phyloP scores from a whole-genome alignment of 2,888 invertebrate genomes.

The Noctua janthina region DNA sequence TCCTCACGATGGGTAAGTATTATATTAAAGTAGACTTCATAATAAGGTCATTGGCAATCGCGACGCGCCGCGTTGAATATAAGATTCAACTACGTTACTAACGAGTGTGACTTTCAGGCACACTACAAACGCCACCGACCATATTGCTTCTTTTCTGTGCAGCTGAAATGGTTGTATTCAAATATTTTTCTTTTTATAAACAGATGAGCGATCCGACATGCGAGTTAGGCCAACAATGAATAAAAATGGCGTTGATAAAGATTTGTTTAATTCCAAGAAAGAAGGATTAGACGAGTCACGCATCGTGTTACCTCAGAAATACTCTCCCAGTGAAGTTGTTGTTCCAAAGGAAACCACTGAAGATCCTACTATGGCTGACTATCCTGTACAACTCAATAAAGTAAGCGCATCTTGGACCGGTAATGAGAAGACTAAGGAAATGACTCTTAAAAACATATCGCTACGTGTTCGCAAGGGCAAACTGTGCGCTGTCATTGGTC shows the following conservation, averaged over 20 bases:
- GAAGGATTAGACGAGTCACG: constrained; percentile 53
- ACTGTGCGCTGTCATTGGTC: constrained; percentile 95
- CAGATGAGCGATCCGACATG: constrained; percentile 83
- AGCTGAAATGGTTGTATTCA: neutral
- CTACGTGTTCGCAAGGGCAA: constrained; percentile 90
- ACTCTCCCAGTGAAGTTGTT: constrained; percentile 65
- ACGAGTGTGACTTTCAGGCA: neutral
- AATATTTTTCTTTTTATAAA: constrained; percentile 14
- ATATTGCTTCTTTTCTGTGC: neutral
- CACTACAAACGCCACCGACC: neutral
- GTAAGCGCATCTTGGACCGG: constrained; percentile 83
- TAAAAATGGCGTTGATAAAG: constrained; percentile 61
- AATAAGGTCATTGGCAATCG: constrained; percentile 32
- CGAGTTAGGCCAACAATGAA: constrained; percentile 63
- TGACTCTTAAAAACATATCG: constrained; percentile 89
- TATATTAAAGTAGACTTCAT: constrained; percentile 14
- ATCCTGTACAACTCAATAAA: constrained; percentile 78
- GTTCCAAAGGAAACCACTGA: constrained; percentile 31
- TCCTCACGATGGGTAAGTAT: constrained; percentile 87
- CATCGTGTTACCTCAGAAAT: constrained; percentile 71
- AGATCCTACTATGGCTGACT: constrained; percentile 66
- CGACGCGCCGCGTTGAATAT: constrained; percentile 13
- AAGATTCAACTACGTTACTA: constrained; percentile 26
- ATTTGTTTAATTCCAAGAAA: constrained; percentile 73
- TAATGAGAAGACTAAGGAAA: constrained; percentile 76